Percentiles rank a stretch among this genome's conserved stretches.
These are phyloP conservation scores for Machimus rusticus DNA, from an alignment of 2,888 invertebrate species.

Conservation along the genomic window DNA sequence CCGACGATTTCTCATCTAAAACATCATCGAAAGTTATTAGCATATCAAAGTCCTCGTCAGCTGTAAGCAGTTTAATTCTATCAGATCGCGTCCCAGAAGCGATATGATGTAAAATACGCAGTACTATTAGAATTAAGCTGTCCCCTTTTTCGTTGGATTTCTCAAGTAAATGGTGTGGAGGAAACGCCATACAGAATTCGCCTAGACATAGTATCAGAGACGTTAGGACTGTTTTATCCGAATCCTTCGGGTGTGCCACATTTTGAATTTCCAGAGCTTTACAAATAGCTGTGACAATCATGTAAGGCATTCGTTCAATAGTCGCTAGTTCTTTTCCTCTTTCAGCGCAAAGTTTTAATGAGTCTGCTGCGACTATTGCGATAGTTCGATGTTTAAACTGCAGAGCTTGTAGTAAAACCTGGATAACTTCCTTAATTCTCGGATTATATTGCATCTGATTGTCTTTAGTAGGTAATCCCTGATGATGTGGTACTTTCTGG, in stretches of 20 bases:
- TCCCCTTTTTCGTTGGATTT: constrained; percentile 58
- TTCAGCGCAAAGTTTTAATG: constrained; percentile 60
- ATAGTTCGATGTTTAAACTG: constrained; percentile 62
- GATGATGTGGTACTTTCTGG: constrained; percentile 55
- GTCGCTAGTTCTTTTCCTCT: constrained; percentile 57
- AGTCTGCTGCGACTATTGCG: constrained; percentile 60
- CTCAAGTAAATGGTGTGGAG: constrained; percentile 69
- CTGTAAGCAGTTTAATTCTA: constrained; percentile 57
- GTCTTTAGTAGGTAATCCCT: constrained; percentile 43
- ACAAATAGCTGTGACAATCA: constrained; percentile 60
- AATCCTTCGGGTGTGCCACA: constrained; percentile 59
- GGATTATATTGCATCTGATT: constrained; percentile 53
- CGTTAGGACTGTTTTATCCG: constrained; percentile 60
- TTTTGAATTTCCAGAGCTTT: constrained; percentile 62
- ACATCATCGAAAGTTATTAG: constrained; percentile 60
- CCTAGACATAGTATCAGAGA: constrained; percentile 88
- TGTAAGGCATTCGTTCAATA: constrained; percentile 58
- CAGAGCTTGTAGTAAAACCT: constrained; percentile 61
- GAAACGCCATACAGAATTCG: constrained; percentile 92
- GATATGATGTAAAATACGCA: constrained; percentile 69
- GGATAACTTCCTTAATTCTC: constrained; percentile 60
- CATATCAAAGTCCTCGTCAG: constrained; percentile 62
- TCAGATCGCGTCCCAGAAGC: constrained; percentile 59
- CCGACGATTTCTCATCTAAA: constrained; percentile 55
- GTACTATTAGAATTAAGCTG: constrained; percentile 72